Conservation (phyloP, 2,888 invertebrate genomes). For the Aphidius colemani region DNA sequence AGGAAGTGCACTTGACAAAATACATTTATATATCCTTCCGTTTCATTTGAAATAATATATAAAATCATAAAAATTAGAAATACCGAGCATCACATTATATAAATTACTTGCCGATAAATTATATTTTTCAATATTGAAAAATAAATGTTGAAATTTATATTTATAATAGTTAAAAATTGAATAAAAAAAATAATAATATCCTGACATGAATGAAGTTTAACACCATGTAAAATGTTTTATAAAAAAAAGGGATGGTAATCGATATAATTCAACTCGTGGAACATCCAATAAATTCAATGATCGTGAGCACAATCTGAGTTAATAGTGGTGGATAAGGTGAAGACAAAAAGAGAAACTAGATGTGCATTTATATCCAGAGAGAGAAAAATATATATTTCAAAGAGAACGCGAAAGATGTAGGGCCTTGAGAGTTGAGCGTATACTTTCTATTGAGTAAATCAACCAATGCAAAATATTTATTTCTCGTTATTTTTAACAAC, state of each 20-base stretch:
- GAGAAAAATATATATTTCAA: too few species aligned
- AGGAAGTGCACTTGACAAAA: too few species aligned
- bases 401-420: too few species aligned
- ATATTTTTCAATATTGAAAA: too few species aligned
- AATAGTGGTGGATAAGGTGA: slow-evolving; percentile 10
- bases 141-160: too few species aligned
- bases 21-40: too few species aligned
- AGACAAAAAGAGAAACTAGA: neutral
- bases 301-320: slow-evolving; percentile 9
- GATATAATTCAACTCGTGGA: slow-evolving; percentile 14
- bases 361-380: too few species aligned
- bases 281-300: slow-evolving; percentile 17
- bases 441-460: slow-evolving; percentile 49
- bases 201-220: neutral
- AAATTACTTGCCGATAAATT: too few species aligned
- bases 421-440: neutral
- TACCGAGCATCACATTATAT: too few species aligned
- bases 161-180: neutral
- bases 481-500: neutral
- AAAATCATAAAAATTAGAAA: too few species aligned
- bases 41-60: too few species aligned
- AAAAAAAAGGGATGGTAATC: slow-evolving; percentile 8
- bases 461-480: slow-evolving; percentile 32
- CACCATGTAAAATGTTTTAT: neutral
- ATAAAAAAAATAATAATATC: too few species aligned